phyloP scores from a whole-genome alignment of 2,888 invertebrate genomes.

The Sinopyrophorus schimmeli region DNA sequence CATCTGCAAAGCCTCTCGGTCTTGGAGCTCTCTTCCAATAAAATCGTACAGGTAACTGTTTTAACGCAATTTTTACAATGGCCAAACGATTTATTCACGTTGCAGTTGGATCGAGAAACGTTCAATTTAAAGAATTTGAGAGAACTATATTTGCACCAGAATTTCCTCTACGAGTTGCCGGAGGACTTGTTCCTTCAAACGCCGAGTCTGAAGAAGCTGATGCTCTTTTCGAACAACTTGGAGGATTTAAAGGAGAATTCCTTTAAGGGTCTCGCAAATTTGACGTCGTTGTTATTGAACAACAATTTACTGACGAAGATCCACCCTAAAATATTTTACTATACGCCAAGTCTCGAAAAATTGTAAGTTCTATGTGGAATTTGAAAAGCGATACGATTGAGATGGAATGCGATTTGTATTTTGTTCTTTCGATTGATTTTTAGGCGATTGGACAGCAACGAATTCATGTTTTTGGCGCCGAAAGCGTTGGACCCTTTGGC shows the following conservation, averaged over 20 bases:
- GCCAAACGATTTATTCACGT: too few relatives aligned
- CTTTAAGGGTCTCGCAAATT: slow-evolving; percentile 65
- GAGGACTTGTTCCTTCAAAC: slow-evolving; percentile 64
- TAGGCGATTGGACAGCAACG: slow-evolving; percentile 76
- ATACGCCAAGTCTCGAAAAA: slow-evolving; percentile 68
- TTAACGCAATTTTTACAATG: too few relatives aligned
- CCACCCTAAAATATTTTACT: slow-evolving; percentile 65
- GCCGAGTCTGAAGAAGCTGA: slow-evolving; percentile 65
- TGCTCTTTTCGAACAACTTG: slow-evolving; percentile 70
- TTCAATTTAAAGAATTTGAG: slow-evolving; percentile 62
- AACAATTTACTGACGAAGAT: slow-evolving; percentile 70
- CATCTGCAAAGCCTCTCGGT: slow-evolving; percentile 58
- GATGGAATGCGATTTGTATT: too few relatives aligned
- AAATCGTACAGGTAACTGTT: slow-evolving; percentile 55
- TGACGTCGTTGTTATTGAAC: slow-evolving; percentile 69
- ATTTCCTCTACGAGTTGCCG: slow-evolving; percentile 62
- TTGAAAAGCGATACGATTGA: too few relatives aligned
- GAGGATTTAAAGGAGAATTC: slow-evolving; percentile 63
- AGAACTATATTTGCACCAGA: slow-evolving; percentile 72
- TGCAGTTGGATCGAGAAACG: slow-evolving; percentile 61
- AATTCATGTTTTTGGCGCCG: slow-evolving; percentile 69
- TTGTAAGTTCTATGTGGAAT: slow-evolving; percentile 62
- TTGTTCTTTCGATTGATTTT: too few relatives aligned
- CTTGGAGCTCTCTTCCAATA: slow-evolving; percentile 62
- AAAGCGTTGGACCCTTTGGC: slow-evolving; percentile 67